Evolutionary conservation across 1,140 invertebrate genomes (phyloP), one percentile per base, ranked within the genome.

Genomic region (Magallana ariakensis): DNA sequence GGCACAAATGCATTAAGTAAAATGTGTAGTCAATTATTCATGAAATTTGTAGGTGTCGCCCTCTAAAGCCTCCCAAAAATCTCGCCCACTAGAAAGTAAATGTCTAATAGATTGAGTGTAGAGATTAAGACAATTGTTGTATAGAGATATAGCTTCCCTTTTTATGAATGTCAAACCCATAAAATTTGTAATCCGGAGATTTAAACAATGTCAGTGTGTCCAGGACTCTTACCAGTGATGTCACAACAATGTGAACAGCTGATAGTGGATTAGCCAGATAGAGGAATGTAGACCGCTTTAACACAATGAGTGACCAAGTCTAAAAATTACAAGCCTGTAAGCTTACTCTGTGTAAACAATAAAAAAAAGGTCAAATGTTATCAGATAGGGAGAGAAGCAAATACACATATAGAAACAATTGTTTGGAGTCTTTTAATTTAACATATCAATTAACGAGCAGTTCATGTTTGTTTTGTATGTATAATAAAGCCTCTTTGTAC

Each of bases 51-150:
- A 22, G 0, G 33, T 26, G 22, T 75, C 66, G 2, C 66, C 66
- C 33, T 75, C 11, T 13, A 22, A 3, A 33, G 66, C 66, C 66
- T 75, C 66, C 22, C 22, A 11, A 33, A 26, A 62, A 19, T 16
- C 58, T 46, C 16, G 19, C 58, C 19, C 58, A 62, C 19, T 62
- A 62, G 58, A 62, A 62, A 75, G 66, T 75, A 33, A 75, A 75
- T 70, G 19, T n/a, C 9, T 75, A 26, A 13, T 19, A 75, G 22
- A 26, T 75, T 33, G 22, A 75, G 66, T 75, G 22, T 33, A 75
- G 19, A 75, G 66, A 75, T 75, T 75, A 75, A 75, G 66, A 75
- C 66, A 70, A 70, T 70, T 19, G n/a, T 26, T 22, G 22, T 22
- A 70, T 75, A 13, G 22, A 75, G 66, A 75, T 22, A 75, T 75